These are phyloP conservation scores for Drosophila kokeensis DNA, from an alignment of 2,888 invertebrate genomes.

Conservation along the genomic window DNA sequence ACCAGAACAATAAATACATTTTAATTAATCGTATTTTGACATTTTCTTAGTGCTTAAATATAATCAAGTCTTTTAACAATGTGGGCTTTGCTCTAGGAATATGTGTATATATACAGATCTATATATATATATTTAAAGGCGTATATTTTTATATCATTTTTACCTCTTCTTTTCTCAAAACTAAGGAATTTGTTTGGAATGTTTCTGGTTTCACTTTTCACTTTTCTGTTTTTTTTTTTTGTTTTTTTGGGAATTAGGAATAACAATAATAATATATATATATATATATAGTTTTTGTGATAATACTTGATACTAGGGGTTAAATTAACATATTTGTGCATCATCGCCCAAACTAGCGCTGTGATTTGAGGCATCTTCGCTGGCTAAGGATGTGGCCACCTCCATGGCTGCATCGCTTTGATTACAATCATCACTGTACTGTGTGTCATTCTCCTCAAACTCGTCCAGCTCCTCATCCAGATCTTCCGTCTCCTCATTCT, in stretches of 20 bases:
- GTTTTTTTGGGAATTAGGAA: constrained; percentile 13
- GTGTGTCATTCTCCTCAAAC: constrained; percentile 31
- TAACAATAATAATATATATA: constrained; percentile 48
- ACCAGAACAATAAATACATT: constrained; percentile 63
- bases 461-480: constrained; percentile 11
- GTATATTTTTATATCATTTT: constrained; percentile 12
- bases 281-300: constrained; percentile 24
- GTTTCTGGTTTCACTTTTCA: constrained; percentile 26
- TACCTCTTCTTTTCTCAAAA: constrained; percentile 36
- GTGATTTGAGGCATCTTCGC: constrained; percentile 46
- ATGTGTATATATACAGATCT: constrained; percentile 30
- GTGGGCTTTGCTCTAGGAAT: constrained; percentile 73
- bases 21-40: constrained; percentile 40
- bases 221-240: not conserved
- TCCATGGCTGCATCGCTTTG: constrained; percentile 51
- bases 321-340: constrained; percentile 48
- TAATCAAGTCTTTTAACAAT: constrained; percentile 82
- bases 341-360: constrained; percentile 33
- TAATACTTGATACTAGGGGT: constrained; percentile 62
- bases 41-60: constrained; percentile 66
- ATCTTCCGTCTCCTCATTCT: constrained; percentile 44
- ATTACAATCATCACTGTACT: constrained; percentile 36
- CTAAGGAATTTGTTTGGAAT: constrained; percentile 75
- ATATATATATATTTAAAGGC: constrained; percentile 29
- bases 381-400: constrained; percentile 26